These are phyloP conservation scores for Syndactyla subalaris DNA, from an alignment of 2,797 vertebrate species.

Conservation along the genomic window DNA sequence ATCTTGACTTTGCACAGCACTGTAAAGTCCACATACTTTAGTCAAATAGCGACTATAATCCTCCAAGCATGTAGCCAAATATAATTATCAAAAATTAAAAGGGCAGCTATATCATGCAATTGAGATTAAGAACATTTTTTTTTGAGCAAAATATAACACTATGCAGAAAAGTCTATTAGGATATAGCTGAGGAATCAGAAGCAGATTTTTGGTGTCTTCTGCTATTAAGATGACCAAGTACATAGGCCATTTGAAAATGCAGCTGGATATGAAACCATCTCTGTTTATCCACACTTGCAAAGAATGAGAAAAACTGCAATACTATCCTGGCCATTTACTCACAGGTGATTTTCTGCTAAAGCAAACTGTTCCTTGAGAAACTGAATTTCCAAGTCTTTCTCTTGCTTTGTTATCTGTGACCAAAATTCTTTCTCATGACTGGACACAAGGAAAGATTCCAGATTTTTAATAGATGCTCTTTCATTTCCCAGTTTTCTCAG, in stretches of 20 bases:
- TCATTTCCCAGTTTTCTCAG: constrained; percentile 80
- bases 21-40: constrained; percentile 19
- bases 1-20: constrained; percentile 73
- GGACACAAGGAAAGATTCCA: constrained; percentile 77
- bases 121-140: background rate
- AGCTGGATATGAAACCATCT: background rate
- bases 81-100: constrained; percentile 11
- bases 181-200: background rate
- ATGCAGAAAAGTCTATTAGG: background rate
- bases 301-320: background rate
- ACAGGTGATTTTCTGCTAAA: constrained; percentile 79
- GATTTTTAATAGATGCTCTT: constrained; percentile 76
- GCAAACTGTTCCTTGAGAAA: constrained; percentile 80
- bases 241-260: background rate
- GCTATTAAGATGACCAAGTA: background rate
- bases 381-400: constrained; percentile 80
- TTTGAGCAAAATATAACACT: background rate
- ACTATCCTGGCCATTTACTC: constrained; percentile 44
- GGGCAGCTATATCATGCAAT: background rate
- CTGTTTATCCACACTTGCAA: background rate
- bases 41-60: background rate
- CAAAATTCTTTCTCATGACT: constrained; percentile 76
- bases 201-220: background rate
- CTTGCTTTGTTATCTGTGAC: constrained; percentile 75
- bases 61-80: background rate